Evolutionary conservation across 2,888 invertebrate genomes (phyloP), one percentile per base, ranked within the genome.

Genomic region (Sipunculus nudus): DNA sequence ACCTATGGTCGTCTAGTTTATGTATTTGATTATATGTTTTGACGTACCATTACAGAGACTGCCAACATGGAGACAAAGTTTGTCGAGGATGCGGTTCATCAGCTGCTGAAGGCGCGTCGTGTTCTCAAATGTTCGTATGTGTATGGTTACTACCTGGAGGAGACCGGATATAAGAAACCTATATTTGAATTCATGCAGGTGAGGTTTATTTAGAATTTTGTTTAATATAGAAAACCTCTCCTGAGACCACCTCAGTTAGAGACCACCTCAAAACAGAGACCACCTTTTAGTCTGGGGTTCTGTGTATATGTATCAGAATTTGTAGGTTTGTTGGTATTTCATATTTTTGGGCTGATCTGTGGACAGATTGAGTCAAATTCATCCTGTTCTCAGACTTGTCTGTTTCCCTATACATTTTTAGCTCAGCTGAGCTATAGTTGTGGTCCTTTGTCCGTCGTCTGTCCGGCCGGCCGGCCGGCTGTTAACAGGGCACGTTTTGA

Each of bases 131-230:
- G 88, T 43, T 88, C 89, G 4, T 89, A 89, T 76, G 89, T 89
- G n/a, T 89, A 89, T 76, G 89, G 89, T 10, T 89, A 87, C 78
- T 89, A 89, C 75, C 79, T 89, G 49, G 88, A 88, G 75, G 89
- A 89, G 69, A 78, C 79, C 46, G 88, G 88, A 5, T 88, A 88
- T 75, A 88, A 88, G 76, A 88, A 88, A 79, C 87, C 87, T 41
- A 89, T 89, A 60, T 89, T 89, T 79, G 89, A 89, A 78, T 88
- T 88, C 72, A 88, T 89, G 88, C 89, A 89, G 87, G 89, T 88
- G 78, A 61, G 65, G 41, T 23, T 1, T 48, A 31, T 46, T 49
- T 13, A 39, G 10, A 16, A 41, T 39, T 45, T 8, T 8, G 10
- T 46, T 23, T 52, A n/a, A n/a, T n/a, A n/a, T n/a, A n/a, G n/a